A percentile compares a stretch with the other conserved stretches of the same genome.
phyloP scores from a whole-genome alignment of 2,888 invertebrate genomes.

The Trichopoda pennipes region DNA sequence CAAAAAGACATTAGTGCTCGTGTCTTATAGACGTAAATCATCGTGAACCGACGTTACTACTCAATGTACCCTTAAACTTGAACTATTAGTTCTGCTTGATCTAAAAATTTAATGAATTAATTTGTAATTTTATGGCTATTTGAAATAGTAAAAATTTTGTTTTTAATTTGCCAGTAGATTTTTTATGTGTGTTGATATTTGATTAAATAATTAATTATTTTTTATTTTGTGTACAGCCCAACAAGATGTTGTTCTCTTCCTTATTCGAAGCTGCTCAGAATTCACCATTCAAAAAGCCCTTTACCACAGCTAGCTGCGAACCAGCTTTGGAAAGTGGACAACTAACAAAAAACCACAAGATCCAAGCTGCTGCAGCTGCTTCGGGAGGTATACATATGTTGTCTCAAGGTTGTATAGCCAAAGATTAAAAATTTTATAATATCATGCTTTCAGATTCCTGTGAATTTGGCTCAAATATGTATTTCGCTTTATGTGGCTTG shows the following conservation, averaged over 20 bases:
- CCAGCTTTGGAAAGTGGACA: slow-evolving; percentile 67
- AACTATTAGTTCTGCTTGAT: slow-evolving; percentile 7
- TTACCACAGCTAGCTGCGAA: slow-evolving; percentile 83
- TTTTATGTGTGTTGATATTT: background rate
- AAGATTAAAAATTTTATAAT: background rate
- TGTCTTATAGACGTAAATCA: slow-evolving; percentile 7
- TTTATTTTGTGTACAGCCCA: slow-evolving; percentile 34
- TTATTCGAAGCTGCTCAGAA: slow-evolving; percentile 84
- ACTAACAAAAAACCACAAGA: slow-evolving; percentile 76
- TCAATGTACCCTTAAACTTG: slow-evolving; percentile 43
- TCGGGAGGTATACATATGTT: slow-evolving; percentile 75
- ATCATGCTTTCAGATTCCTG: slow-evolving; percentile 84
- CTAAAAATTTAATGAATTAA: background rate
- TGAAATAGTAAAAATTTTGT: background rate
- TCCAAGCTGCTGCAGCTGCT: slow-evolving; percentile 77
- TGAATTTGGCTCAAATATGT: slow-evolving; percentile 94
- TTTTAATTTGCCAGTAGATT: background rate
- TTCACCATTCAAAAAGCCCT: slow-evolving; percentile 85
- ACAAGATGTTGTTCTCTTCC: slow-evolving; percentile 83
- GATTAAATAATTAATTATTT: background rate
- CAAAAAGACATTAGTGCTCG: slow-evolving; percentile 30
- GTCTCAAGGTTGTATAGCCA: background rate
- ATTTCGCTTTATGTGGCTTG: slow-evolving; percentile 95
- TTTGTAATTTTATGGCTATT: background rate
- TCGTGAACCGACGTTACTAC: slow-evolving; percentile 17